These are phyloP conservation scores for Enteromius mattozi DNA, from an alignment of 2,797 vertebrate species.

Conservation along the genomic window DNA sequence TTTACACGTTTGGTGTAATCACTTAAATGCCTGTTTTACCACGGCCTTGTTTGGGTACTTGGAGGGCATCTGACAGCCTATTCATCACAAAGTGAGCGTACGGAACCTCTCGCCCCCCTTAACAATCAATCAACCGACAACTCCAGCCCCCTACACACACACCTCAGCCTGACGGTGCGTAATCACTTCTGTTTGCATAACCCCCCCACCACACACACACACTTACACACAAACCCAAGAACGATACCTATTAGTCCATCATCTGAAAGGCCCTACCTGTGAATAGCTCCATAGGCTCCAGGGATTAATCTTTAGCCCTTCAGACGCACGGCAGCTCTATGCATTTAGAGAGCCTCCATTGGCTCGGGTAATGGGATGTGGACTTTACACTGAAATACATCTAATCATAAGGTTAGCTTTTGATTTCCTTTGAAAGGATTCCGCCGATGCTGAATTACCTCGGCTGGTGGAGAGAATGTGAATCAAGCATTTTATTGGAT, in stretches of 20 bases:
- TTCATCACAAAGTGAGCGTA: constrained; percentile 83
- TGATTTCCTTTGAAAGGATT: constrained; percentile 53
- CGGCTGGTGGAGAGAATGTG: background rate
- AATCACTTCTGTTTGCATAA: constrained; percentile 83
- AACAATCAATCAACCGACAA: constrained; percentile 80
- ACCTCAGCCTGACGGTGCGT: constrained; percentile 67
- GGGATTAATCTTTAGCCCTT: constrained; percentile 62
- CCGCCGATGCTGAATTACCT: constrained; percentile 18
- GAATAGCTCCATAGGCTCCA: constrained; percentile 50
- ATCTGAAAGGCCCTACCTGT: constrained; percentile 55
- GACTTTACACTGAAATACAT: constrained; percentile 54
- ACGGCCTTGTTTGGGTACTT: constrained; percentile 79
- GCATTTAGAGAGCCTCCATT: constrained; percentile 53
- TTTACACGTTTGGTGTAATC: constrained; percentile 81
- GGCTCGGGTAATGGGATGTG: constrained; percentile 44
- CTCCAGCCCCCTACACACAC: constrained; percentile 59
- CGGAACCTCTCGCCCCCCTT: constrained; percentile 75
- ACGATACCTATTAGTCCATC: constrained; percentile 58
- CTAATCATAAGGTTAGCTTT: constrained; percentile 57
- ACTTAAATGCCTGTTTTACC: constrained; percentile 72
- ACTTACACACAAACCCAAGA: constrained; percentile 23
- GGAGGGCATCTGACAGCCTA: constrained; percentile 79
- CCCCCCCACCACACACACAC: constrained; percentile 51
- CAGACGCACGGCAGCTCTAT: constrained; percentile 43
- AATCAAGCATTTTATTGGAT: constrained; percentile 21